Evolutionary conservation across 2,888 invertebrate species (phyloP).

Genomic region (Leptogaster cylindrica): DNA sequence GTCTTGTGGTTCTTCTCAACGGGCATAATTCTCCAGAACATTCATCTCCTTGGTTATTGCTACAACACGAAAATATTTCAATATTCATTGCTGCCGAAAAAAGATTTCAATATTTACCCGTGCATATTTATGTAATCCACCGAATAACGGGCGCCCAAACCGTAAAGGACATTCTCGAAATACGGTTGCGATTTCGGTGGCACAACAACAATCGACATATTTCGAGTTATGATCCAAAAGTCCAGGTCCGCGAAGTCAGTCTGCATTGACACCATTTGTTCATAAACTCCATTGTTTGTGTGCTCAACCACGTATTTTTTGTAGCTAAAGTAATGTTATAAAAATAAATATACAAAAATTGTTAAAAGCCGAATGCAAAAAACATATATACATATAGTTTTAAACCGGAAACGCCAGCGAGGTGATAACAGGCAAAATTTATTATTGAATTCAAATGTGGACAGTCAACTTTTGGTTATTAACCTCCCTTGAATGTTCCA

Average conservation of each 20-base stretch:
- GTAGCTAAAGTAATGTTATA: constrained; percentile 51
- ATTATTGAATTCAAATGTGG: too few species aligned
- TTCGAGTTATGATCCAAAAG: constrained; percentile 59
- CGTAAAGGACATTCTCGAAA: constrained; percentile 54
- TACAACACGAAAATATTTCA: constrained; percentile 28
- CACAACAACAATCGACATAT: constrained; percentile 58
- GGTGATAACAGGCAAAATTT: too few species aligned
- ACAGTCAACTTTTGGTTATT: too few species aligned
- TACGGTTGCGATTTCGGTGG: constrained; percentile 53
- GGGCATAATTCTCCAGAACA: constrained; percentile 50
- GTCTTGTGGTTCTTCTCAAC: constrained; percentile 55
- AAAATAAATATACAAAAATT: neutral
- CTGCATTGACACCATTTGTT: constrained; percentile 58
- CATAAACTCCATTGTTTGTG: constrained; percentile 53
- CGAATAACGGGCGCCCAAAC: constrained; percentile 53
- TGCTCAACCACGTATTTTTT: constrained; percentile 59
- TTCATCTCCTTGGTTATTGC: constrained; percentile 49
- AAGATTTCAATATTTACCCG: constrained; percentile 48
- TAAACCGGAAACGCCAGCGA: too few species aligned
- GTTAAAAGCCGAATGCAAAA: too few species aligned
- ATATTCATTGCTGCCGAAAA: neutral
- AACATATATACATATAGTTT: too few species aligned
- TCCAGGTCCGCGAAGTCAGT: constrained; percentile 55
- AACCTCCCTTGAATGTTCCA: too few species aligned
- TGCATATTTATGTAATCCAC: constrained; percentile 55